phyloP scores from a whole-genome alignment of 1,140 invertebrate species.

The Teleogryllus occipitalis region DNA sequence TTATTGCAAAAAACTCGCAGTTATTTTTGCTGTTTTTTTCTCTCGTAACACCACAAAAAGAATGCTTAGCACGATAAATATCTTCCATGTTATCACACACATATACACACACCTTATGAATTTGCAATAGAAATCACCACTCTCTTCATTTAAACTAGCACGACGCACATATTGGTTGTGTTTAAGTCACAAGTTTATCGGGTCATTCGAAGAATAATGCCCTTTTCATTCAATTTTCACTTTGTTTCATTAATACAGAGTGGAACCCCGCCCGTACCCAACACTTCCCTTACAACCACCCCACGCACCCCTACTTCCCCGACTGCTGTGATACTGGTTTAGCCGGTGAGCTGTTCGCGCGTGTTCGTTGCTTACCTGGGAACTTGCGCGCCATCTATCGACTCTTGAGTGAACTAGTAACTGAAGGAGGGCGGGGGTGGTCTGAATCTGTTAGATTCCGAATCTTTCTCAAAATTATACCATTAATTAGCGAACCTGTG shows the following conservation, averaged over 20 bases:
- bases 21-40: neutral
- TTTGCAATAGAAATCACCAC: neutral
- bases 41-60: slow-evolving; percentile 2
- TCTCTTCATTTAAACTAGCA: neutral
- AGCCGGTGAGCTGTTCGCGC: neutral
- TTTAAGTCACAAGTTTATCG: neutral
- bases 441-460: too few species aligned
- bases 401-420: neutral
- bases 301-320: neutral
- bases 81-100: slow-evolving; percentile 6
- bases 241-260: neutral
- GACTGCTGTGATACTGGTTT: neutral
- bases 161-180: neutral
- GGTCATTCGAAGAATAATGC: neutral
- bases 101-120: neutral
- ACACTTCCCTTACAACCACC: neutral
- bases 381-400: neutral
- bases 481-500: too few species aligned
- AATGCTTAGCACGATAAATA: slow-evolving; percentile 9
- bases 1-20: neutral
- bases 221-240: neutral
- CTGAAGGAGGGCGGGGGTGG: too few species aligned
- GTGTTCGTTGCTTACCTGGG: neutral
- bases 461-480: too few species aligned
- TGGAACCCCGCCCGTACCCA: neutral